A percentile compares a stretch with the other conserved stretches of the same genome.
These are phyloP conservation scores for Drosophila mercatorum DNA, from an alignment of 2,888 invertebrate genomes.

Conservation along the genomic window DNA sequence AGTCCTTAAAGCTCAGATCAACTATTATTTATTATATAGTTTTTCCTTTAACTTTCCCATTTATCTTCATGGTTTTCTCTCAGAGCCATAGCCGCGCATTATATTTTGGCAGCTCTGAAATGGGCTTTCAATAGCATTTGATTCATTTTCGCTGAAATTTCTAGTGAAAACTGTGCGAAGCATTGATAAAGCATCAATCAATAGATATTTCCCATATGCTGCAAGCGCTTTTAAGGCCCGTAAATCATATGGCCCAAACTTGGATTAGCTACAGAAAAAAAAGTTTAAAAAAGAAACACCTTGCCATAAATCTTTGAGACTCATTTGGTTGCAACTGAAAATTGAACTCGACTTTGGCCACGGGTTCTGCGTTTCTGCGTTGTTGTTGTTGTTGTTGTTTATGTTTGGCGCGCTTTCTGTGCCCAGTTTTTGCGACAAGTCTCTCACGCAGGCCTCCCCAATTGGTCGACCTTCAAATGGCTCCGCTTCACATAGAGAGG, in stretches of 20 bases:
- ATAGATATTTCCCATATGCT: constrained; percentile 60
- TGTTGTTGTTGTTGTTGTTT: constrained; percentile 3
- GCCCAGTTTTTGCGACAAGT: constrained; percentile 16
- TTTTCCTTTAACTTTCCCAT: neutral
- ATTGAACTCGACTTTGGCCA: constrained; percentile 48
- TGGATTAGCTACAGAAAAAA: constrained; percentile 54
- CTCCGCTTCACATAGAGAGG: constrained; percentile 46
- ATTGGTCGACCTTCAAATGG: constrained; percentile 73
- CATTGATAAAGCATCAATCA: constrained; percentile 67
- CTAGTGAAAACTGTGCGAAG: constrained; percentile 26
- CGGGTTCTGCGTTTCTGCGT: constrained; percentile 19
- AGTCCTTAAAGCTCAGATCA: neutral
- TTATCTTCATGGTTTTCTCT: neutral
- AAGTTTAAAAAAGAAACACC: constrained; percentile 52
- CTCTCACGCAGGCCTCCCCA: constrained; percentile 28
- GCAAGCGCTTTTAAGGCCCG: constrained; percentile 53
- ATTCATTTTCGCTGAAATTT: constrained; percentile 19
- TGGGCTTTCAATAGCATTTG: constrained; percentile 1
- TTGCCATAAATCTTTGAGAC: constrained; percentile 69
- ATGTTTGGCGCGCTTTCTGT: constrained; percentile 70
- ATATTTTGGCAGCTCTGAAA: constrained; percentile 1
- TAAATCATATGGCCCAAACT: constrained; percentile 67
- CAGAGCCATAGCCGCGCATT: neutral
- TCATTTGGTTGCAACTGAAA: constrained; percentile 76
- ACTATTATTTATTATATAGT: no score